These are phyloP conservation scores for Amphiprion percula DNA, from an alignment of 2,113 vertebrate species.

Conservation along the genomic window DNA sequence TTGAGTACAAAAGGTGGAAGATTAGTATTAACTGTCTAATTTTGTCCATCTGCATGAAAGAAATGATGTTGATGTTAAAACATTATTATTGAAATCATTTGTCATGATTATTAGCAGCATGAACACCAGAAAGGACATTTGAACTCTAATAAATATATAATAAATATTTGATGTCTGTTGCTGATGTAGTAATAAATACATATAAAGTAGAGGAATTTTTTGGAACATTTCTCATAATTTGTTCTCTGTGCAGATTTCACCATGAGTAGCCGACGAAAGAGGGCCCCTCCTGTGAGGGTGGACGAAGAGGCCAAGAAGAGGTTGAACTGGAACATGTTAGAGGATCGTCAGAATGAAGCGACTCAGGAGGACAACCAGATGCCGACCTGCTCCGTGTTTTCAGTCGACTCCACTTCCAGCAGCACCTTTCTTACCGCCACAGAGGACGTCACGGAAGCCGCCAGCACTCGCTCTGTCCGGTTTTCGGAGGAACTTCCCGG, in stretches of 20 bases:
- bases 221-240: background rate
- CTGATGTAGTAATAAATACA: background rate
- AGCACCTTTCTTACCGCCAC: conserved; percentile 12
- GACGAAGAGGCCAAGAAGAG: conserved; percentile 90
- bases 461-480: conserved; percentile 5
- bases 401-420: background rate
- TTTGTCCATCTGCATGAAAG: no score
- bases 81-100: no score
- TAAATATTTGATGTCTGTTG: background rate
- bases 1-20: no score
- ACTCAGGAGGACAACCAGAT: conserved; percentile 55
- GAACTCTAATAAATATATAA: background rate
- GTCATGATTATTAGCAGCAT: no score
- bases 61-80: no score
- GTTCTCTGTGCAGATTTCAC: conserved; percentile 36
- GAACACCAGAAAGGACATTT: background rate
- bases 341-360: conserved; percentile 86
- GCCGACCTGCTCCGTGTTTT: conserved; percentile 72
- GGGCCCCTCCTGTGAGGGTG: conserved; percentile 88
- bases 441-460: conserved; percentile 68
- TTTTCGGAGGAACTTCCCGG: conserved; percentile 74
- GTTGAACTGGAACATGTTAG: conserved; percentile 95
- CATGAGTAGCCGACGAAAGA: conserved; percentile 95
- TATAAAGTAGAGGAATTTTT: background rate
- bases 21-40: no score